These are phyloP conservation scores for Hypsibius dujardini DNA, from an alignment of 1,140 invertebrate species.

Conservation along the genomic window DNA sequence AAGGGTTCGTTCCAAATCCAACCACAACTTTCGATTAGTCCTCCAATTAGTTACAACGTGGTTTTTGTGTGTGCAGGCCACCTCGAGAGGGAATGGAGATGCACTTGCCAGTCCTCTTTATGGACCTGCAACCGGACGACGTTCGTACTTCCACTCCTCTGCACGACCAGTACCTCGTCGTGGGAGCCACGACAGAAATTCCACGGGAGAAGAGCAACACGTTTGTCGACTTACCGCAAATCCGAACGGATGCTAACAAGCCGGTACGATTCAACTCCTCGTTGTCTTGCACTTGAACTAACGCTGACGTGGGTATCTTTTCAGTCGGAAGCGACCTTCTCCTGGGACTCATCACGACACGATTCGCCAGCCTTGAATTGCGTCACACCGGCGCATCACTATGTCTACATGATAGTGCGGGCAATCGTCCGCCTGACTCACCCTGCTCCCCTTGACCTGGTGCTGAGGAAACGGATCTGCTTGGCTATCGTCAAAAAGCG, in stretches of 20 bases:
- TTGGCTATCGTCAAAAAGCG: slow-evolving; percentile 51
- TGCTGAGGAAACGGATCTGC: slow-evolving; percentile 76
- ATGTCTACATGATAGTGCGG: slow-evolving; percentile 73
- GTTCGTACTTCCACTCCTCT: slow-evolving; percentile 47
- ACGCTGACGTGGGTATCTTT: neutral
- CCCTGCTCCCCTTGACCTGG: slow-evolving; percentile 85
- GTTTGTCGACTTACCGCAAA: slow-evolving; percentile 62
- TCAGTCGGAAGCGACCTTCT: slow-evolving; percentile 14
- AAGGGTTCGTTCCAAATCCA: slow-evolving; percentile 38
- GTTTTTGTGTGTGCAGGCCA: slow-evolving; percentile 37
- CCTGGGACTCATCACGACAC: slow-evolving; percentile 93
- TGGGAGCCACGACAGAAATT: slow-evolving; percentile 71
- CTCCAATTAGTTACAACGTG: slow-evolving; percentile 19
- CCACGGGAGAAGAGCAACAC: slow-evolving; percentile 78
- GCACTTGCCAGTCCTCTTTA: slow-evolving; percentile 89
- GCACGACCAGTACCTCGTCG: slow-evolving; percentile 59
- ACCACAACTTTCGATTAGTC: neutral
- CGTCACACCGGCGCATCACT: slow-evolving; percentile 44
- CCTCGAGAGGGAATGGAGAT: slow-evolving; percentile 79
- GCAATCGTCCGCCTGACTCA: slow-evolving; percentile 81
- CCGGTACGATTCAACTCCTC: slow-evolving; percentile 40
- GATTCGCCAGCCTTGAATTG: slow-evolving; percentile 69
- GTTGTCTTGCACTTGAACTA: neutral
- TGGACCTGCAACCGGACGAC: slow-evolving; percentile 90
- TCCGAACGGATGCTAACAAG: slow-evolving; percentile 58